These are phyloP conservation scores for Neoscelio sp. DNA, from an alignment of 2,888 invertebrate species.

Conservation along the genomic window DNA sequence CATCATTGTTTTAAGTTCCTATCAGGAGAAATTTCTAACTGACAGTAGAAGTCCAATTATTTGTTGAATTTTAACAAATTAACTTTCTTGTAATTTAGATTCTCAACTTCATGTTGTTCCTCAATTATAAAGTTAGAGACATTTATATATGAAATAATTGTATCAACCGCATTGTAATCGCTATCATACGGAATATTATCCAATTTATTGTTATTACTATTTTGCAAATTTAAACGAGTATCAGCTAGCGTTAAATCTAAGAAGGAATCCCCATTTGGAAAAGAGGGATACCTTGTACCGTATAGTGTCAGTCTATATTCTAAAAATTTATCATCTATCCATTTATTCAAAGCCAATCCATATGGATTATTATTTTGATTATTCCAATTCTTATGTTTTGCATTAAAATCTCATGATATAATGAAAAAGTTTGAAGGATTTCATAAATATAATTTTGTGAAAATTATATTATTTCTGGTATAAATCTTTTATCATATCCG, in stretches of 20 bases:
- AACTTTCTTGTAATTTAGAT: too few species aligned
- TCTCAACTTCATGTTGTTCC: too few species aligned
- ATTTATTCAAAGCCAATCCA: constrained; percentile 14
- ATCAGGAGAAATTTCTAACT: too few species aligned
- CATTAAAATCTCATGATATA: constrained; percentile 64
- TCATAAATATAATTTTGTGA: constrained; percentile 12
- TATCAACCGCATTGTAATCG: too few species aligned
- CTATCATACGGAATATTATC: too few species aligned
- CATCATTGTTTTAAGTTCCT: too few species aligned
- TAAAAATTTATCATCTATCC: constrained; percentile 26
- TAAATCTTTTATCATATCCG: constrained; percentile 27
- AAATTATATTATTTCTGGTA: constrained; percentile 41
- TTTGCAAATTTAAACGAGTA: constrained; percentile 14
- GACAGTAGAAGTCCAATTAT: too few species aligned
- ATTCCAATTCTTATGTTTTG: constrained; percentile 53
- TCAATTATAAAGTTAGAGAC: too few species aligned
- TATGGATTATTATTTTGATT: constrained; percentile 30
- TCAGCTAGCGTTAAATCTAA: constrained; percentile 52
- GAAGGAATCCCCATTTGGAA: constrained; percentile 36
- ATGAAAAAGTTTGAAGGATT: constrained; percentile 44
- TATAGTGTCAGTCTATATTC: constrained; percentile 18
- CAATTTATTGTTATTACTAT: constrained; percentile 2
- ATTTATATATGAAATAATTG: too few species aligned
- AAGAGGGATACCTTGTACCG: constrained; percentile 35
- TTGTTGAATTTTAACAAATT: too few species aligned